Percentiles rank a stretch among this genome's conserved stretches.
phyloP scores from a whole-genome alignment of 92 coral and sea anemone species.

The Nematostella vectensis region DNA sequence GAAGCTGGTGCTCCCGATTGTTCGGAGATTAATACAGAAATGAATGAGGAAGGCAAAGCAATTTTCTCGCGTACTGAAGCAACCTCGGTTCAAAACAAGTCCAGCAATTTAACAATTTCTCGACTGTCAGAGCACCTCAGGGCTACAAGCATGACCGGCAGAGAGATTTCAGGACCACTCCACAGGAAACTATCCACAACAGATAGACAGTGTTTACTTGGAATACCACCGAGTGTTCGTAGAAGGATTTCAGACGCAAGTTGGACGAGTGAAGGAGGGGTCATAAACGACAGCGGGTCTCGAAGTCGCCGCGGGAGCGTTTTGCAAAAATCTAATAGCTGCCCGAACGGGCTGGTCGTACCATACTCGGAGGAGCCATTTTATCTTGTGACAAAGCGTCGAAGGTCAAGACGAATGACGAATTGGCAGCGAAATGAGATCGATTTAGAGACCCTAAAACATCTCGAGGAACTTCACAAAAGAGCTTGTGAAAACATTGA shows the following conservation, averaged over 20 bases:
- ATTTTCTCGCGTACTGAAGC: too few species aligned
- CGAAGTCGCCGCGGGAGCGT: neutral
- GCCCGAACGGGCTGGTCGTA: neutral
- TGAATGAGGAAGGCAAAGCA: too few species aligned
- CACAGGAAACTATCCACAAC: neutral
- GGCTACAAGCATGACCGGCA: too few species aligned
- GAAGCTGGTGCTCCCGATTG: too few species aligned
- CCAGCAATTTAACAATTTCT: too few species aligned
- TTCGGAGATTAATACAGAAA: neutral
- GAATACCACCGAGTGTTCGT: neutral
- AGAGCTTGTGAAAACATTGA: neutral
- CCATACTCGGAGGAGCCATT: neutral
- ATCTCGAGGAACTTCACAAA: neutral
- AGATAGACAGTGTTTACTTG: too few species aligned
- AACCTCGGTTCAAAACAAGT: too few species aligned
- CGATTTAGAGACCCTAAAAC: neutral
- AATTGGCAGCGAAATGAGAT: neutral
- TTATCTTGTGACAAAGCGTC: neutral
- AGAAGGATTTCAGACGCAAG: neutral
- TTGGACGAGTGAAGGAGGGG: neutral
- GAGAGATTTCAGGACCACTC: neutral
- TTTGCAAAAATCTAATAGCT: neutral
- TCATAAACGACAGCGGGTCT: neutral
- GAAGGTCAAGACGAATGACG: neutral
- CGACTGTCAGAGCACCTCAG: too few species aligned